phyloP scores from a whole-genome alignment of 2,888 invertebrate species.

The Lithophane semibrunnea region DNA sequence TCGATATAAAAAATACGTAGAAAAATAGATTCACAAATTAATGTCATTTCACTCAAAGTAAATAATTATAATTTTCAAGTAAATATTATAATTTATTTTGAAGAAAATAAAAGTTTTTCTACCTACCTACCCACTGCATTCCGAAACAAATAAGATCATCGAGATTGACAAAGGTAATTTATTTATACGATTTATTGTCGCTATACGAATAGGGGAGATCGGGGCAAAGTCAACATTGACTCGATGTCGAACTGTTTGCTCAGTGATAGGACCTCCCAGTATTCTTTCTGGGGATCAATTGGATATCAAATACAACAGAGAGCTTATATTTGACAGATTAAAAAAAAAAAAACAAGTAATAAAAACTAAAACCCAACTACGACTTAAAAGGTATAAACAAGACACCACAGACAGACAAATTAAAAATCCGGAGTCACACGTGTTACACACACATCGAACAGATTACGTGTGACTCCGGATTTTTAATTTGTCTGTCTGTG shows the following conservation, averaged over 20 bases:
- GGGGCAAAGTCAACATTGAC: slow-evolving; percentile 85
- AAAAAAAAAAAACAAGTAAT: no score
- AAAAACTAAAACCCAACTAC: no score
- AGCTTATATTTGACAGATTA: slow-evolving; percentile 40
- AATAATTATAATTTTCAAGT: background rate
- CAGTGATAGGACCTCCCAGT: slow-evolving; percentile 74
- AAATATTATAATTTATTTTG: background rate
- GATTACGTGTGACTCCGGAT: no score
- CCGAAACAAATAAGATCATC: slow-evolving; percentile 79
- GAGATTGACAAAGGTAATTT: slow-evolving; percentile 88
- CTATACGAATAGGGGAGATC: slow-evolving; percentile 75
- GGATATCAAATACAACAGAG: slow-evolving; percentile 51
- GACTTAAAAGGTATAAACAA: no score
- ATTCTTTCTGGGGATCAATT: slow-evolving; percentile 69
- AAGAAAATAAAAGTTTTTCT: background rate
- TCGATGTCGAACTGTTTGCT: slow-evolving; percentile 86
- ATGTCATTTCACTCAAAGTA: background rate
- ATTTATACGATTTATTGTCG: slow-evolving; percentile 87
- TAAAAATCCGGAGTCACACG: no score
- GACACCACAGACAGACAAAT: no score
- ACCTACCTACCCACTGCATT: background rate
- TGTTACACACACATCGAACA: no score
- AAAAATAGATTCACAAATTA: background rate
- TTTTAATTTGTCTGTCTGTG: no score
- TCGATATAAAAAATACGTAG: background rate